Evolutionary conservation across 1,140 invertebrate species (phyloP).

Genomic region (Cheumatopsyche charites): DNA sequence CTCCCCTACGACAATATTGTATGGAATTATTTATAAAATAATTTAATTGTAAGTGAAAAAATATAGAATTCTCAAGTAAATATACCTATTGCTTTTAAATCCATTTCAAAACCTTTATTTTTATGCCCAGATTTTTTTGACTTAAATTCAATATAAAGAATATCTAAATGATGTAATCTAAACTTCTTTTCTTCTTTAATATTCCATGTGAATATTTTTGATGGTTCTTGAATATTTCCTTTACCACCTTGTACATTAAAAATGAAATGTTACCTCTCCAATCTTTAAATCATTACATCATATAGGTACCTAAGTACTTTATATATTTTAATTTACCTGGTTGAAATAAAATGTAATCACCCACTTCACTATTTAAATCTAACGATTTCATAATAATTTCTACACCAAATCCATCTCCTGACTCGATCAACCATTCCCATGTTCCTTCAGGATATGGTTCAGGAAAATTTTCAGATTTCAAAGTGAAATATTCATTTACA

Average conservation of each 20-base stretch:
- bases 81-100: slow-evolving; percentile 40
- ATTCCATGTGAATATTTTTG: slow-evolving; percentile 30
- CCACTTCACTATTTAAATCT: slow-evolving; percentile 23
- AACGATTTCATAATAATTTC: slow-evolving; percentile 42
- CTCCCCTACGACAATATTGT: too few relatives aligned
- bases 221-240: too few relatives aligned
- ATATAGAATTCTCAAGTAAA: slow-evolving; percentile 3
- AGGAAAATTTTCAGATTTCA: slow-evolving; percentile 33
- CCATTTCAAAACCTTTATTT: slow-evolving; percentile 43
- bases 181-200: slow-evolving; percentile 39
- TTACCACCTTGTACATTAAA: too few relatives aligned
- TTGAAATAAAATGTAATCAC: slow-evolving; percentile 37
- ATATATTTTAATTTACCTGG: slow-evolving; percentile 33
- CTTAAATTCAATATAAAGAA: slow-evolving; percentile 33
- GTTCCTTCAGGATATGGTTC: slow-evolving; percentile 25
- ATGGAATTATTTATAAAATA: slow-evolving; percentile 5
- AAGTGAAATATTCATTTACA: slow-evolving; percentile 14
- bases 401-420: slow-evolving; percentile 35
- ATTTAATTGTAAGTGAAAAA: not conserved
- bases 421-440: slow-evolving; percentile 30
- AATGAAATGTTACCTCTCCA: too few relatives aligned
- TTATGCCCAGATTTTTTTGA: not conserved
- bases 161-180: slow-evolving; percentile 36
- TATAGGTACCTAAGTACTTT: too few relatives aligned
- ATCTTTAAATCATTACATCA: too few relatives aligned